Percentiles rank a stretch among this genome's conserved stretches.
These are phyloP conservation scores for Drosophila rubida DNA, from an alignment of 2,888 invertebrate genomes.

Conservation along the genomic window DNA sequence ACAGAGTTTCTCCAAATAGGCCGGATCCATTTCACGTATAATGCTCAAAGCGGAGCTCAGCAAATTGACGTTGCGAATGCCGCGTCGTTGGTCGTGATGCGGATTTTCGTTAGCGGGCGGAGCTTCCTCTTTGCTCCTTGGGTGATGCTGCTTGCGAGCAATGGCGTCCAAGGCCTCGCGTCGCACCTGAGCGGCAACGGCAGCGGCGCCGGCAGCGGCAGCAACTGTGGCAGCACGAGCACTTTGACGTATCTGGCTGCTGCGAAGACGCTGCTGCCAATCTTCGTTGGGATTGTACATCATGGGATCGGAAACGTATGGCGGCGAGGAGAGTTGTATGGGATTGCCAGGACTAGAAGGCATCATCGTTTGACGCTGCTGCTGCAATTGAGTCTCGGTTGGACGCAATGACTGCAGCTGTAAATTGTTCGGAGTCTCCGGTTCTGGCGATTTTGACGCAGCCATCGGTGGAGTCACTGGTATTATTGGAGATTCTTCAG, in stretches of 20 bases:
- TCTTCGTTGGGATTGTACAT: neutral
- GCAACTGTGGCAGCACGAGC: neutral
- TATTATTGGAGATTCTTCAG: too few relatives aligned
- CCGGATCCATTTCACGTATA: conserved; percentile 28
- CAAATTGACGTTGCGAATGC: conserved; percentile 8
- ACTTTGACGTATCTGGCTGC: neutral
- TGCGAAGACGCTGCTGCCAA: neutral
- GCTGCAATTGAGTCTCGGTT: too few relatives aligned
- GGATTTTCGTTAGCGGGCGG: neutral
- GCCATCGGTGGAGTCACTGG: too few relatives aligned
- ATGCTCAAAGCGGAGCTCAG: conserved; percentile 17
- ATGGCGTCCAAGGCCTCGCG: neutral
- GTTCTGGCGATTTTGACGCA: too few relatives aligned
- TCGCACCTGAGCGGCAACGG: neutral
- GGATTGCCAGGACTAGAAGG: neutral
- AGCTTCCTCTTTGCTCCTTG: neutral
- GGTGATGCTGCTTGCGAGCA: neutral
- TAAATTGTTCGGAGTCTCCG: too few relatives aligned
- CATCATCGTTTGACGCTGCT: too few relatives aligned
- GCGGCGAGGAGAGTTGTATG: neutral
- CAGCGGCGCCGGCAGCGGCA: neutral
- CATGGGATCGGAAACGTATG: neutral
- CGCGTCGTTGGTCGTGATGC: neutral
- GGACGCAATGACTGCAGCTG: too few relatives aligned
- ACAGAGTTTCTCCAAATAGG: conserved; percentile 19